Percentiles rank a stretch among this genome's conserved stretches.
phyloP scores from a whole-genome alignment of 1,140 invertebrate species.

The Bombus balteatus region DNA sequence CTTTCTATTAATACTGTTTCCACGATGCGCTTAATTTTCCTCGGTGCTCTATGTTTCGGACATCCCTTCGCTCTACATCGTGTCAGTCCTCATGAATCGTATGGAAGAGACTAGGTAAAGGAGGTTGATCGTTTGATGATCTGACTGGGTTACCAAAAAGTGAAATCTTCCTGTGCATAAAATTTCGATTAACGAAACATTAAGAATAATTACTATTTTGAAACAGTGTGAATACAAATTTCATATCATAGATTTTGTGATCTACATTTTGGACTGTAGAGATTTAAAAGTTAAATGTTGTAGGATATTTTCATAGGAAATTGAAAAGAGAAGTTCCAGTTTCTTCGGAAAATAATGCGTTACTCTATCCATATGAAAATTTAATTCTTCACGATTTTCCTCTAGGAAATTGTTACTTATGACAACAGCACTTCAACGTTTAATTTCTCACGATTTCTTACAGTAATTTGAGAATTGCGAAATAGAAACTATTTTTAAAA shows the following conservation, averaged over 20 bases:
- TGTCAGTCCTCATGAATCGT: neutral
- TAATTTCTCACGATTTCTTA: too few species aligned
- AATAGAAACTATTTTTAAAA: too few species aligned
- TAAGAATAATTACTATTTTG: neutral
- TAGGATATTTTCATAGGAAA: neutral
- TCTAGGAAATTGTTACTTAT: too few species aligned
- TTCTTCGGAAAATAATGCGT: neutral
- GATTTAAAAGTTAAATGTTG: neutral
- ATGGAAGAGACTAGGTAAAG: neutral
- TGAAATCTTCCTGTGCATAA: neutral
- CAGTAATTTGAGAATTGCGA: too few species aligned
- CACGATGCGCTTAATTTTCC: slow-evolving; percentile 26
- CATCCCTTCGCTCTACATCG: too few species aligned
- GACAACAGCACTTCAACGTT: too few species aligned
- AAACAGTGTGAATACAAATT: neutral
- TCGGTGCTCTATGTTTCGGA: neutral
- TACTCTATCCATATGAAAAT: neutral
- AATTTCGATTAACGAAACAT: neutral
- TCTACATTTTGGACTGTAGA: fast-evolving
- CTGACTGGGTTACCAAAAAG: too few species aligned
- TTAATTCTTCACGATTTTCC: neutral
- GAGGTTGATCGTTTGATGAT: neutral
- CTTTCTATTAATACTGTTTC: slow-evolving; percentile 38
- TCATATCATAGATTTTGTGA: neutral
- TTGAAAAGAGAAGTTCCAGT: neutral